Evolutionary conservation across 2,888 invertebrate genomes (phyloP).

Genomic region (Stenichneumon culpator): DNA sequence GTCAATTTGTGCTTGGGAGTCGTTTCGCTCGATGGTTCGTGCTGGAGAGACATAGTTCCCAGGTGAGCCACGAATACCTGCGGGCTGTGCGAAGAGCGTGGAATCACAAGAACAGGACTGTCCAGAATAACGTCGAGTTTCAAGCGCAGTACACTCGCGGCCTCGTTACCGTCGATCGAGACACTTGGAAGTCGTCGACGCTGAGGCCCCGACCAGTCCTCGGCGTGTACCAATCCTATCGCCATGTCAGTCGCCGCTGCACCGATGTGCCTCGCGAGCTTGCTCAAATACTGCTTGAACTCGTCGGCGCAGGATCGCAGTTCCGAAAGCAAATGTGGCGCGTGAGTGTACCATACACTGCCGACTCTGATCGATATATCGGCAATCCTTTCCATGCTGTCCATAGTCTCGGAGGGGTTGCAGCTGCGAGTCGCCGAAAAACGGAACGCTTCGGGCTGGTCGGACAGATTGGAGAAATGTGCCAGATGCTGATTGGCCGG

Average conservation of each 20-base stretch:
- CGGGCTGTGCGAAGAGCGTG: constrained; percentile 91
- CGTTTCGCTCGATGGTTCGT: constrained; percentile 79
- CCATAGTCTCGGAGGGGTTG: constrained; percentile 70
- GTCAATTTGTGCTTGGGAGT: constrained; percentile 79
- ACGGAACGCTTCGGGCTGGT: constrained; percentile 86
- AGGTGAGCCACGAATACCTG: constrained; percentile 97
- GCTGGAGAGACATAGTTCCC: constrained; percentile 91
- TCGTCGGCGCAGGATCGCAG: constrained; percentile 95
- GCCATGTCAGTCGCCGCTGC: constrained; percentile 98
- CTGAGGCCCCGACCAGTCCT: constrained; percentile 85
- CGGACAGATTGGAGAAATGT: constrained; percentile 81
- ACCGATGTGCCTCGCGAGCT: constrained; percentile 94
- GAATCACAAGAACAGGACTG: constrained; percentile 96
- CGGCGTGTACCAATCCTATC: constrained; percentile 93
- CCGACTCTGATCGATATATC: constrained; percentile 83
- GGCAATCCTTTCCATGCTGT: constrained; percentile 76
- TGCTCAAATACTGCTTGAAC: constrained; percentile 95
- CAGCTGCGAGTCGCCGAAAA: constrained; percentile 85
- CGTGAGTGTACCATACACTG: constrained; percentile 96
- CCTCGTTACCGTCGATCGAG: constrained; percentile 84
- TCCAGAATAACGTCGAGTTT: constrained; percentile 93
- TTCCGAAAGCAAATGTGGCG: constrained; percentile 94
- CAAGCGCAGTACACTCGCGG: constrained; percentile 74
- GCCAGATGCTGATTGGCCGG: constrained; percentile 80
- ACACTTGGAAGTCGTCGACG: constrained; percentile 85